Percentiles rank a stretch among this genome's conserved stretches.
Evolutionary conservation across 2,797 vertebrate species (phyloP).

Genomic region (Channallabes apus): DNA sequence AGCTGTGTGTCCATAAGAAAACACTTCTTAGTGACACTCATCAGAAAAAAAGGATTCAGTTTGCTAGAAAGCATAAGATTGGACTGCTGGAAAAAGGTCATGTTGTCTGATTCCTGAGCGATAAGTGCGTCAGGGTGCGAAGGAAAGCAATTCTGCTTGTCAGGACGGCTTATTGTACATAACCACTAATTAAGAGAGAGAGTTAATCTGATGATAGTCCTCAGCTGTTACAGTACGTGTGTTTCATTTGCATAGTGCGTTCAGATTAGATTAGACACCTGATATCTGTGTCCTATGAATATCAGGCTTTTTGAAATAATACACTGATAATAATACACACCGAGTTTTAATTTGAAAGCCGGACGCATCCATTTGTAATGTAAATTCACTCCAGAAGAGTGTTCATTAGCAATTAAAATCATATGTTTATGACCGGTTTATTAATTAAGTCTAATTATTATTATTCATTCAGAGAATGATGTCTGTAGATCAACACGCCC

Average conservation of each 20-base stretch:
- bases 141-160: too few relatives aligned
- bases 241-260: background rate
- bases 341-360: background rate
- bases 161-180: too few relatives aligned
- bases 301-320: background rate
- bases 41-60: too few relatives aligned
- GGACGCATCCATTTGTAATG: background rate
- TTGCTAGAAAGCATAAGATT: too few relatives aligned
- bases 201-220: too few relatives aligned
- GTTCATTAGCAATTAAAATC: background rate
- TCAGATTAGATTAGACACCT: background rate
- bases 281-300: background rate
- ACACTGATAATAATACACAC: background rate
- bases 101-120: too few relatives aligned
- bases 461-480: background rate
- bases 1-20: too few relatives aligned
- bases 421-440: background rate
- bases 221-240: too few relatives aligned
- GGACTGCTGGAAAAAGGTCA: too few relatives aligned
- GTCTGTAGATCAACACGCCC: background rate
- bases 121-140: too few relatives aligned
- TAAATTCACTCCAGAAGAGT: background rate
- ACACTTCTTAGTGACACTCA: too few relatives aligned
- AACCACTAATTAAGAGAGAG: too few relatives aligned
- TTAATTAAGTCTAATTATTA: background rate